Evolutionary conservation across 2,113 vertebrate species (phyloP).

Genomic region (Junco hyemalis): DNA sequence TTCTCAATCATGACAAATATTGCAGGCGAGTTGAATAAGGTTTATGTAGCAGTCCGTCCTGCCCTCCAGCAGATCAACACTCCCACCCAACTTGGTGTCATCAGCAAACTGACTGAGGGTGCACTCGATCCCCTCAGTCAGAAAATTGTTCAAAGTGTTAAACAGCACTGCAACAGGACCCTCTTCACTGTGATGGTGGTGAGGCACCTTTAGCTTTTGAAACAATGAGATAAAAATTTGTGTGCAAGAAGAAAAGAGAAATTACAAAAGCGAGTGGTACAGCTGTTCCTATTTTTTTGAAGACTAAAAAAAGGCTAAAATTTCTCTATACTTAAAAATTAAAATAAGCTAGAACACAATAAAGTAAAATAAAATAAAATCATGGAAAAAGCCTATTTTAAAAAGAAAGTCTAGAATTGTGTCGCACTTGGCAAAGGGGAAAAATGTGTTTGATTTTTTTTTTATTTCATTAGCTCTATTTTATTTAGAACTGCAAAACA

Average conservation of each 20-base stretch:
- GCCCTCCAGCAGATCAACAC: background rate
- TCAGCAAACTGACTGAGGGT: background rate
- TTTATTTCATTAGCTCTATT: background rate
- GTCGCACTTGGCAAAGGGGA: background rate
- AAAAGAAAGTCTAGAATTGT: background rate
- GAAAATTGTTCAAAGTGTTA: background rate
- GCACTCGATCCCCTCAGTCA: accelerated
- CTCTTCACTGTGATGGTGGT: background rate
- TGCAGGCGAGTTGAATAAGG: background rate
- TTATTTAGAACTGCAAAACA: background rate
- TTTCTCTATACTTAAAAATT: background rate
- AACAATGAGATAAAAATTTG: background rate
- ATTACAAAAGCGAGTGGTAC: background rate
- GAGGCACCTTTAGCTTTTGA: background rate
- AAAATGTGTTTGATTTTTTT: background rate
- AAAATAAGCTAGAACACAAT: background rate
- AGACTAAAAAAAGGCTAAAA: background rate
- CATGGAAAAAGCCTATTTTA: background rate
- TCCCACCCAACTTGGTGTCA: background rate
- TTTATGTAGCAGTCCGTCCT: background rate
- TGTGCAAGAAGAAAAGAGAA: background rate
- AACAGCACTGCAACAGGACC: background rate
- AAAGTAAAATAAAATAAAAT: background rate
- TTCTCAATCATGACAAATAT: background rate
- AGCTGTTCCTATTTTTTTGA: background rate